These are phyloP conservation scores for Proctacanthus coquilletti DNA, from an alignment of 1,140 invertebrate genomes.

Conservation along the genomic window DNA sequence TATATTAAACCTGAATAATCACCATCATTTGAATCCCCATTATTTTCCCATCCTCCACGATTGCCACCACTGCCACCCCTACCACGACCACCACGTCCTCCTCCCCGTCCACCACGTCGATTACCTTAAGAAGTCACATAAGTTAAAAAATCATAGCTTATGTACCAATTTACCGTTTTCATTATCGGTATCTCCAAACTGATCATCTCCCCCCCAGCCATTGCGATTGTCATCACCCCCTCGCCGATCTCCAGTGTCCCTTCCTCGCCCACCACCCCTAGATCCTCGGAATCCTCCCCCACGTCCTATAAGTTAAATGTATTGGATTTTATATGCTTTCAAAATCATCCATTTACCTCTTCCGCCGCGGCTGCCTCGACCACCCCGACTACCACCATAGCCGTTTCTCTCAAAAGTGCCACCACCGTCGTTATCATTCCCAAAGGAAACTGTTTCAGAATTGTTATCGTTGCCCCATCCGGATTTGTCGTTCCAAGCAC, in stretches of 20 bases:
- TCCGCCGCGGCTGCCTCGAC: slow-evolving; percentile 15
- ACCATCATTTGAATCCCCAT: slow-evolving; percentile 7
- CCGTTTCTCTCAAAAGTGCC: background rate
- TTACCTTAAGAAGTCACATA: too few relatives aligned
- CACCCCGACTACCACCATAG: slow-evolving; percentile 11
- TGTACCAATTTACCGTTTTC: too few relatives aligned
- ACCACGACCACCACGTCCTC: slow-evolving; percentile 11
- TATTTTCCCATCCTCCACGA: slow-evolving; percentile 15
- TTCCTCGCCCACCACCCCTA: too few relatives aligned
- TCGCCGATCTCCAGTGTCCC: too few relatives aligned
- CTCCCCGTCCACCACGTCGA: slow-evolving; percentile 12
- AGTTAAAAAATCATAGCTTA: too few relatives aligned
- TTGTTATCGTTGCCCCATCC: background rate
- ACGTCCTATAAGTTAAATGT: background rate
- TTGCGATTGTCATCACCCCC: background rate
- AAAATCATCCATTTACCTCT: slow-evolving; percentile 8
- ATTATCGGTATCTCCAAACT: slow-evolving; percentile 10
- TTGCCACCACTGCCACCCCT: slow-evolving; percentile 14
- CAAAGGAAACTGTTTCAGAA: background rate
- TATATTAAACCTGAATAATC: background rate
- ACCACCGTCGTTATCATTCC: too few relatives aligned
- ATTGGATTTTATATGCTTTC: background rate
- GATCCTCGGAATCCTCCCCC: background rate
- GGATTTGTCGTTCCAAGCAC: background rate
- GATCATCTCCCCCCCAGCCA: slow-evolving; percentile 14